A percentile compares a stretch with the other conserved stretches of the same genome.
Evolutionary conservation across 2,888 invertebrate species (phyloP).

Genomic region (Pandemis cinnamomeana): DNA sequence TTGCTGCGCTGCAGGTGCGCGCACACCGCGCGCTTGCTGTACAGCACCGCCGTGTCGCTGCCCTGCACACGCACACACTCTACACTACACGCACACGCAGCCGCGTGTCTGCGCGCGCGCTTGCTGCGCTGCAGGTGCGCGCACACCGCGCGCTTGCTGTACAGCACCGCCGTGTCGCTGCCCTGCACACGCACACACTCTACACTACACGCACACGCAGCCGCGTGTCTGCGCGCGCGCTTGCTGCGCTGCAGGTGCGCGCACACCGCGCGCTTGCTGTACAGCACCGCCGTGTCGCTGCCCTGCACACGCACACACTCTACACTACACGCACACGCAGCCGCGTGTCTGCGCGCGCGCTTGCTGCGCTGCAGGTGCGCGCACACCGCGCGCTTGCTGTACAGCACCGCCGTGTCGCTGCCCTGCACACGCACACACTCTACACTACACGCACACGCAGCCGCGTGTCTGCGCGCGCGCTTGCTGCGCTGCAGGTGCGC

Average conservation of each 20-base stretch:
- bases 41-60: conserved; percentile 92
- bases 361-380: conserved; percentile 92
- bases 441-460: no score
- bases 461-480: conserved; percentile 89
- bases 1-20: conserved; percentile 92
- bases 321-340: no score
- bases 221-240: conserved; percentile 89
- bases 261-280: conserved; percentile 90
- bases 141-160: conserved; percentile 90
- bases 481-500: conserved; percentile 92
- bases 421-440: conserved; percentile 67
- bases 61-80: conserved; percentile 67
- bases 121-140: conserved; percentile 92
- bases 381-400: conserved; percentile 90
- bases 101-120: conserved; percentile 89
- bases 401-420: conserved; percentile 92
- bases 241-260: conserved; percentile 92
- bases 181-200: conserved; percentile 67
- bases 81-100: no score
- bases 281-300: conserved; percentile 92
- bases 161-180: conserved; percentile 92
- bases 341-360: conserved; percentile 89
- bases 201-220: no score
- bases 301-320: conserved; percentile 67
- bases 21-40: conserved; percentile 90